These are phyloP conservation scores for Laspeyria flexula DNA, from an alignment of 2,888 invertebrate genomes.

Conservation along the genomic window DNA sequence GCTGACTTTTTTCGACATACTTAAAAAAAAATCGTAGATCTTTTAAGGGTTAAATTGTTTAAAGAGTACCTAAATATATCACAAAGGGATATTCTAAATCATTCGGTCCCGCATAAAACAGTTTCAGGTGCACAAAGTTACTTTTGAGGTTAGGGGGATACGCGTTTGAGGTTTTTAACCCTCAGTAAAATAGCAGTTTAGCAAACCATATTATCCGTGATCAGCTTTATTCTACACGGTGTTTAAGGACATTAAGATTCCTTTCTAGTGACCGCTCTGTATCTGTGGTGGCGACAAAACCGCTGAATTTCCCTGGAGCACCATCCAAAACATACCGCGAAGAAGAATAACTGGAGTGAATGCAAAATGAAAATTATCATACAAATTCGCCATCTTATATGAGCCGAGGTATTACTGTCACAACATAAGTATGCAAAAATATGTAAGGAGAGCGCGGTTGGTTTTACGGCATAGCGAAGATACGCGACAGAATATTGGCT, in stretches of 20 bases:
- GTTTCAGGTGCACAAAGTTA: slow-evolving; percentile 37
- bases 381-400: slow-evolving; percentile 82
- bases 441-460: slow-evolving; percentile 72
- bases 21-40: no score
- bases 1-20: no score
- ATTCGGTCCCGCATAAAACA: slow-evolving; percentile 17
- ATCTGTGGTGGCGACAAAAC: slow-evolving; percentile 61
- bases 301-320: slow-evolving; percentile 81
- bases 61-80: slow-evolving; percentile 31
- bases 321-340: slow-evolving; percentile 77
- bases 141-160: slow-evolving; percentile 31
- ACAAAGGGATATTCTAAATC: slow-evolving; percentile 27
- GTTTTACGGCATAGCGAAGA: slow-evolving; percentile 69
- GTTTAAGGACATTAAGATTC: slow-evolving; percentile 25
- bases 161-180: slow-evolving; percentile 19
- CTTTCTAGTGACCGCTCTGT: slow-evolving; percentile 46
- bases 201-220: slow-evolving; percentile 34
- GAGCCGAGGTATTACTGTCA: slow-evolving; percentile 75
- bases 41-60: no score
- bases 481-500: slow-evolving; percentile 59
- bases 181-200: slow-evolving; percentile 31
- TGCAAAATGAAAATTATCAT: slow-evolving; percentile 86
- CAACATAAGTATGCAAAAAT: slow-evolving; percentile 81
- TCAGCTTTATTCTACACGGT: slow-evolving; percentile 28
- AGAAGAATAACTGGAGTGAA: slow-evolving; percentile 81